Base-by-base conservation (phyloP, 2,888 invertebrate species). In the Slavum lentiscoides region DNA sequence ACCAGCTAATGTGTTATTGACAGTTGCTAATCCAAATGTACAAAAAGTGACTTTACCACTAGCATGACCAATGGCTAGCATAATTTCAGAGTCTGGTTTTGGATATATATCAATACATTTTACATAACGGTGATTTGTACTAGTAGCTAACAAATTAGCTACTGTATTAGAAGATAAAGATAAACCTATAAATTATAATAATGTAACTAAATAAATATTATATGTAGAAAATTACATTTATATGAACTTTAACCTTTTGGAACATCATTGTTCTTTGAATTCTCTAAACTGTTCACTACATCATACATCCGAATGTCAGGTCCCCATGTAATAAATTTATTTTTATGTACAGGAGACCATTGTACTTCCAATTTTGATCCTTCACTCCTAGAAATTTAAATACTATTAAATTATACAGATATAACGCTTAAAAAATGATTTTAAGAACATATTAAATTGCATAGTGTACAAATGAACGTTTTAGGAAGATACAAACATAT, bases 321-420 rank as follows among this genome's bases (percentile, higher is more conserved):
- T 64, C 95, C 94, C 93, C 95, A 96, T 73, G 95, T 92, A 83
- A 96, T 91, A 86, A 96, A 96, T 86, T 93, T 94, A 85, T 96
- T 91, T 3, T 88, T 87, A 84, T 90, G 89, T 80, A 91, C 90
- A 0, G 95, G 95, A 53, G 95, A 94, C 96, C 96, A 97, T 85
- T 92, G 91, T 58, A 96, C 90, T 85, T 96, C 95, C 83, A 93
- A 88, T 87, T 92, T 90, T 72, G 89, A 88, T 37, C 53, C 64
- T 37, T 74, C 74, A 53, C 74, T 64, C 5, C 74, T 74, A 74
- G 2, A 15, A 15, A 67, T 67, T n/a, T 13, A 66, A 66, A 49
- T 15, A 67, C n/a, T 1, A 7, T 67, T n/a, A 6, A 7, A 21
- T 66, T 39, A 43, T 11, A 66, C 13, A 21, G 15, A 39, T 0